Evolutionary conservation across 2,797 vertebrate genomes (phyloP).

Genomic region (Triplophysa yarkandensis): DNA sequence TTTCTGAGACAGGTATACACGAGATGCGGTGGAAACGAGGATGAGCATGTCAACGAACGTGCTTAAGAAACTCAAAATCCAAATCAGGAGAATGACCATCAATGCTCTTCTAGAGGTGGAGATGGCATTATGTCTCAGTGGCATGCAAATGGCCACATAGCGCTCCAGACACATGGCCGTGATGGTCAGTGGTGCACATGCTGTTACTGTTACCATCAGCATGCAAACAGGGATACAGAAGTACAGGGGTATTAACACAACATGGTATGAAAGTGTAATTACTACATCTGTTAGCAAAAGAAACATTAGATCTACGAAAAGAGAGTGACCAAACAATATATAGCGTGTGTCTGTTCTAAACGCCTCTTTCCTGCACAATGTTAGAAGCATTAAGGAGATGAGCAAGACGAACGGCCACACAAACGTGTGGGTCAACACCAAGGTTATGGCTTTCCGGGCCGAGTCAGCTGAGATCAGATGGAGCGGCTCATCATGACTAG

Average conservation of each 20-base stretch:
- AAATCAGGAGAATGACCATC: conserved; percentile 47
- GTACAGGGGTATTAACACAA: conserved; percentile 44
- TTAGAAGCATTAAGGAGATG: conserved; percentile 57
- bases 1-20: conserved; percentile 42
- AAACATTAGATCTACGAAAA: conserved; percentile 54
- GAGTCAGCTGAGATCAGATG: conserved; percentile 15
- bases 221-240: conserved; percentile 54
- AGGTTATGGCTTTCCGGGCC: conserved; percentile 7
- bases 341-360: conserved; percentile 59
- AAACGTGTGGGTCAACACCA: conserved; percentile 47
- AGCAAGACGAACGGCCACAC: conserved; percentile 56
- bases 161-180: conserved; percentile 62
- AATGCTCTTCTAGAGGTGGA: conserved; percentile 48
- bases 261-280: conserved; percentile 39
- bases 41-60: conserved; percentile 49
- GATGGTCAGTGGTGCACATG: conserved; percentile 57
- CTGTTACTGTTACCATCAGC: conserved; percentile 46
- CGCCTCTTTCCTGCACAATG: conserved; percentile 54
- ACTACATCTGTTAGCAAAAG: conserved; percentile 55
- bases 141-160: conserved; percentile 38
- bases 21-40: conserved; percentile 33
- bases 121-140: conserved; percentile 50
- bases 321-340: conserved; percentile 60
- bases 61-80: conserved; percentile 40
- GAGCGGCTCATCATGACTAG: neutral